Percentiles rank a stretch among this genome's conserved stretches.
Conservation (phyloP, 2,797 vertebrate genomes). For the Sphenodon punctatus region DNA sequence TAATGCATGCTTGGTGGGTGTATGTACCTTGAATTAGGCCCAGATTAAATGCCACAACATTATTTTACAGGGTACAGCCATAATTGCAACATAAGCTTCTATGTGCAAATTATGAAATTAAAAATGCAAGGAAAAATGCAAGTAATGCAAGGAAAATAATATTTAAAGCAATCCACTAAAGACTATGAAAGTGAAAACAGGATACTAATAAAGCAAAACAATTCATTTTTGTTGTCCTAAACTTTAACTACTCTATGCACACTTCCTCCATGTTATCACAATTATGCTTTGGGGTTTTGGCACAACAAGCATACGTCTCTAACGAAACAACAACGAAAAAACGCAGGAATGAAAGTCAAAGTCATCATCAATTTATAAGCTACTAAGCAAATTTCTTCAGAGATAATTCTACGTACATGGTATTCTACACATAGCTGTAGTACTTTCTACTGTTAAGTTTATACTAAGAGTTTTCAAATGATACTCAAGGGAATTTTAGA, state of each 20-base stretch:
- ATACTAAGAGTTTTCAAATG: not conserved
- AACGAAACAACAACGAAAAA: no score
- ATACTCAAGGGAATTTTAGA: not conserved
- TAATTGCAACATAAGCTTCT: slow-evolving; percentile 16
- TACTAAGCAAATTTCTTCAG: not conserved
- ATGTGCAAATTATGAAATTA: slow-evolving; percentile 38
- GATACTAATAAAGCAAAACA: slow-evolving; percentile 24
- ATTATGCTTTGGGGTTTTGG: not conserved
- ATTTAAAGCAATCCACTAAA: slow-evolving; percentile 35
- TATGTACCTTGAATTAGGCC: no score
- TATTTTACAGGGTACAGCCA: not conserved
- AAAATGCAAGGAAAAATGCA: slow-evolving; percentile 35
- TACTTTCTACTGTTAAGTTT: not conserved
- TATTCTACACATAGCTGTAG: not conserved
- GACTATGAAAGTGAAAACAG: slow-evolving; percentile 25
- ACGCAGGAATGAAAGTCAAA: not conserved
- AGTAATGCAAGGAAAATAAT: slow-evolving; percentile 9
- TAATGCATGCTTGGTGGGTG: no score
- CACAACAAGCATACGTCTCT: no score
- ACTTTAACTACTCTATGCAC: not conserved
- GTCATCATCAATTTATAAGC: not conserved
- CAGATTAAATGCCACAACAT: not conserved
- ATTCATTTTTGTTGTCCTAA: not conserved
- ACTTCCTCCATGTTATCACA: not conserved
- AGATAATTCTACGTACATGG: not conserved